Base-by-base conservation (phyloP, 2,888 invertebrate genomes). In the Tipula vernalis region DNA sequence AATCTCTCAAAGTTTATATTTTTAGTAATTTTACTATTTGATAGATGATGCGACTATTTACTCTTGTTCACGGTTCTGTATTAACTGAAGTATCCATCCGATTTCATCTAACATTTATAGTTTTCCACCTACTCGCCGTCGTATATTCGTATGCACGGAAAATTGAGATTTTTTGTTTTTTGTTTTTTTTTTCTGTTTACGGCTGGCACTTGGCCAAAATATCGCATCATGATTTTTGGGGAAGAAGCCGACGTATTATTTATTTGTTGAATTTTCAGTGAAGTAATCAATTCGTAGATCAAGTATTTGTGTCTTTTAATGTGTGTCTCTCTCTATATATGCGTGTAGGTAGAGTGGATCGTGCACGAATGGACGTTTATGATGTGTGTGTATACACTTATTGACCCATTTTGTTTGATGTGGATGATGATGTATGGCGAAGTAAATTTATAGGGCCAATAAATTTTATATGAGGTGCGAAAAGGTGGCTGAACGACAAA, bases 231-330 rank as follows among this genome's bases (percentile, higher is more conserved):
- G 71, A 10, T 18, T 71, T 71, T 71, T 71, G 18, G 71, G 28
- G 71, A 71, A 71, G 71, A 71, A 71, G 71, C 28, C 71, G 71
- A 71, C 71, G 71, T 71, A 71, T 71, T 71, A 71, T 71, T 71
- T 71, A 71, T 71, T 71, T 71, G 71, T 71, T 71, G 71, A 71
- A 71, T 71, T 71, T 71, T 71, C 71, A 28, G 71, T 71, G 71
- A 71, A 71, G 71, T 71, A 71, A 71, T 71, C 71, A 71, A 71
- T 71, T 71, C 71, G 71, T 71, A 71, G 71, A 71, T 71, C 71
- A 71, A 71, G 71, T 71, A 71, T 71, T 71, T 71, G 71, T 71
- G 71, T 71, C 28, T 71, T 28, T 71, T 28, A 28, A 12, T 28
- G 10, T 71, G 8, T 71, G 71, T 5, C 4, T 47, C n/a, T 47